Evolutionary conservation across 1,140 invertebrate species (phyloP), one percentile per base, ranked within the genome.

Genomic region (Leptonema lineaticorne): DNA sequence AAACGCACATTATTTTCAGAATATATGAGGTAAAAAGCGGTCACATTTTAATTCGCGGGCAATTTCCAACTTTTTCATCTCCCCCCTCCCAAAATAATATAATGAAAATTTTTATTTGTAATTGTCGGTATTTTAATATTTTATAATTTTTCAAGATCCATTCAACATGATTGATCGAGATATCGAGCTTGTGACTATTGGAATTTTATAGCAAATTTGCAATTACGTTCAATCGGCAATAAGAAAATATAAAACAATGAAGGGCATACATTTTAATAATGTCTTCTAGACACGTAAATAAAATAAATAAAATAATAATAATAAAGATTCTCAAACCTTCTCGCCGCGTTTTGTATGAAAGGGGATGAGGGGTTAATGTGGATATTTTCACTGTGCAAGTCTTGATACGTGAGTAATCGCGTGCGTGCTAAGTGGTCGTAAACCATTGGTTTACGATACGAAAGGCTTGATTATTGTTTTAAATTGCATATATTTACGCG

Each of bases 401-500:
- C 53, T 70, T 70, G 64, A 70, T 70, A 41, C 37, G 62, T 70
- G 69, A 70, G 67, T 70, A 70, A 70, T 70, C 63, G 45, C 69
- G 64, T 70, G 53, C 69, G 69, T 70, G 69, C 58, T 58, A 68
- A 57, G 59, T 56, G 50, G 46, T 26, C 69, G 65, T 70, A 70
- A 70, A 70, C 64, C 69, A 70, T 68, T 37, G 69, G 60, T 41
- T 41, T 70, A 63, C 58, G 65, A 70, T 63, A 53, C 27, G 46
- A 70, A 67, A 70, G 64, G 64, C 26, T 63, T 63, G 65, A 67
- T 59, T 70, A 70, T 70, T 70, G 69, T 70, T 70, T 70, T 70
- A 70, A 70, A 70, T 70, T 70, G 64, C 65, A 70, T 70, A 70
- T 67, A 70, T 70, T 69, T 70, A 70, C 59, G 16, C 67, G 22